These are phyloP conservation scores for Rhadina sibilatrix DNA, from an alignment of 2,113 vertebrate genomes.

Conservation along the genomic window DNA sequence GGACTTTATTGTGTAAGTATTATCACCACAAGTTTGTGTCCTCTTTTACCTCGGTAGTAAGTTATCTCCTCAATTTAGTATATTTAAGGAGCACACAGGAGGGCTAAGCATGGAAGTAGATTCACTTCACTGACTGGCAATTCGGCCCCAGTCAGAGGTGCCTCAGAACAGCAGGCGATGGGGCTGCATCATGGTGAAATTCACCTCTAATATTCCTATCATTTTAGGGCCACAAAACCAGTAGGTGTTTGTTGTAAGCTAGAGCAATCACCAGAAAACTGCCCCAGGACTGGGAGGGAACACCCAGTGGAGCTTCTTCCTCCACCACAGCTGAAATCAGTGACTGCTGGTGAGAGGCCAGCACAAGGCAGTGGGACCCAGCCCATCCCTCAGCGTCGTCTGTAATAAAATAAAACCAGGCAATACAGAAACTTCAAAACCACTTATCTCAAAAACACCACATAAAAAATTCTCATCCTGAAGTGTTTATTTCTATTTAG, in stretches of 20 bases:
- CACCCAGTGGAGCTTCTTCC: background rate
- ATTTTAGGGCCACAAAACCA: background rate
- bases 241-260: background rate
- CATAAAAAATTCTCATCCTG: background rate
- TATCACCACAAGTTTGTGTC: background rate
- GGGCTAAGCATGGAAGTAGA: background rate
- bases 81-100: background rate
- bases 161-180: background rate
- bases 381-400: background rate
- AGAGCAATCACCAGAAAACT: background rate
- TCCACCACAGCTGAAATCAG: background rate
- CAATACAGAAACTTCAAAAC: background rate
- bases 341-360: background rate
- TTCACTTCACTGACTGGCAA: background rate
- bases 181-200: background rate
- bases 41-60: background rate
- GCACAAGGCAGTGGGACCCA: background rate
- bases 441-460: background rate
- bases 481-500: background rate
- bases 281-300: background rate
- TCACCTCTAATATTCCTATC: background rate
- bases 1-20: background rate
- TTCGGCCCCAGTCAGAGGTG: background rate
- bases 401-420: background rate
- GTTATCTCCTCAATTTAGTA: background rate